Evolutionary conservation across 1,140 invertebrate genomes (phyloP).

Genomic region (Aphidius ervi): DNA sequence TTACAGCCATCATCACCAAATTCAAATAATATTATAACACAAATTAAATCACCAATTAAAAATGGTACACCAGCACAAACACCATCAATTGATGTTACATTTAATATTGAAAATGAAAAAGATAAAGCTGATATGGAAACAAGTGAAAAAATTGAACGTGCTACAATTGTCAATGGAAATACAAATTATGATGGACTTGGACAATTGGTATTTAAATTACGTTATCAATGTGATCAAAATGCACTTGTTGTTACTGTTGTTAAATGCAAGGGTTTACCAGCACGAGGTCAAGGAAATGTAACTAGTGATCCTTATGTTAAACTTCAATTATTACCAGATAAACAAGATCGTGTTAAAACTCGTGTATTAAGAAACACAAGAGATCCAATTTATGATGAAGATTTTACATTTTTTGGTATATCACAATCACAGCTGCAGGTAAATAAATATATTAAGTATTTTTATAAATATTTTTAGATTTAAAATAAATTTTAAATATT

Average conservation of each 20-base stretch:
- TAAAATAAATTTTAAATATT: slow-evolving; percentile 11
- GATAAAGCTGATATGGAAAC: slow-evolving; percentile 61
- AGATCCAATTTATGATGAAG: slow-evolving; percentile 92
- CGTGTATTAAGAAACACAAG: slow-evolving; percentile 86
- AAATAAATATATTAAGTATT: slow-evolving; percentile 10
- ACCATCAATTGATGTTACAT: slow-evolving; percentile 38
- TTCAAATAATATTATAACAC: slow-evolving; percentile 30
- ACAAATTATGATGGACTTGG: slow-evolving; percentile 64
- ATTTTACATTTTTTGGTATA: slow-evolving; percentile 94
- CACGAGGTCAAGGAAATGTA: slow-evolving; percentile 66
- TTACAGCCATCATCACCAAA: slow-evolving; percentile 29
- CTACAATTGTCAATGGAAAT: slow-evolving; percentile 29
- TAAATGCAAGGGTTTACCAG: slow-evolving; percentile 77
- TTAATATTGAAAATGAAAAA: slow-evolving; percentile 50
- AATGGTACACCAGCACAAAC: slow-evolving; percentile 38
- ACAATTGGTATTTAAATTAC: slow-evolving; percentile 79
- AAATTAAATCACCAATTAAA: slow-evolving; percentile 35
- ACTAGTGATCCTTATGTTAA: slow-evolving; percentile 91
- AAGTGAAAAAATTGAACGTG: slow-evolving; percentile 56
- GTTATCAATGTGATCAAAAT: slow-evolving; percentile 84
- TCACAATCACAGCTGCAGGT: slow-evolving; percentile 74
- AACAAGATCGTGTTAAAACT: slow-evolving; percentile 93
- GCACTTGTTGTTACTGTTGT: slow-evolving; percentile 88
- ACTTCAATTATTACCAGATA: slow-evolving; percentile 87
- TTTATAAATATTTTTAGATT: neutral